These are phyloP conservation scores for Plagodis dolabraria DNA, from an alignment of 2,888 invertebrate genomes.

Conservation along the genomic window DNA sequence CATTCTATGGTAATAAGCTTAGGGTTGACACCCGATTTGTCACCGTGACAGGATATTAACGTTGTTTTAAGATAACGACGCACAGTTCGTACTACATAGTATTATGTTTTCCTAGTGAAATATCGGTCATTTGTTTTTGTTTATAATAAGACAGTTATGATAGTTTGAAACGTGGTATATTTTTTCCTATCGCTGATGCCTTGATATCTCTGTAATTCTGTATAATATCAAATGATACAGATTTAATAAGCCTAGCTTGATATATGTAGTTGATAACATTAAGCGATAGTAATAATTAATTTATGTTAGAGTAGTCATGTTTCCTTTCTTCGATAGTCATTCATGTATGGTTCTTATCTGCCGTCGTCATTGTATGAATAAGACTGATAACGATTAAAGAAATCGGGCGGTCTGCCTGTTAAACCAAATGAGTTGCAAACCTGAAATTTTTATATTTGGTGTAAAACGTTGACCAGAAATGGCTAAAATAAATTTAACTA, in stretches of 20 bases:
- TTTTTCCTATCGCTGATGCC: no score
- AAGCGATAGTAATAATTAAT: no score
- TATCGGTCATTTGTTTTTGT: background rate
- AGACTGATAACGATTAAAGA: slow-evolving; percentile 6
- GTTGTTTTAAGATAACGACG: slow-evolving; percentile 16
- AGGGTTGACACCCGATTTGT: slow-evolving; percentile 46
- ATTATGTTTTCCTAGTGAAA: slow-evolving; percentile 1
- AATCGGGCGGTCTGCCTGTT: no score
- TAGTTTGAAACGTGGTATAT: background rate
- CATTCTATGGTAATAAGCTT: slow-evolving; percentile 48
- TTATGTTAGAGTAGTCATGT: slow-evolving; percentile 24
- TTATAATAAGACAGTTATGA: background rate
- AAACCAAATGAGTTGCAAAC: no score
- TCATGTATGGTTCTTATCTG: slow-evolving; percentile 41
- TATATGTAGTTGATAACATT: no score
- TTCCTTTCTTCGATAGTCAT: slow-evolving; percentile 37
- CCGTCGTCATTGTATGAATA: slow-evolving; percentile 37
- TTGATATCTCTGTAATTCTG: no score
- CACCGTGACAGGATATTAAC: slow-evolving; percentile 28
- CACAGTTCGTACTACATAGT: slow-evolving; percentile 6
- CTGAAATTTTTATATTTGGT: background rate
- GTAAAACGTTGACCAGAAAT: slow-evolving; percentile 1
- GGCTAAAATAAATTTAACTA: background rate
- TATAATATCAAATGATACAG: no score
- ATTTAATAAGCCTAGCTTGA: no score